Conservation (phyloP, 2,113 vertebrate species). For the Nothocercus julius region DNA sequence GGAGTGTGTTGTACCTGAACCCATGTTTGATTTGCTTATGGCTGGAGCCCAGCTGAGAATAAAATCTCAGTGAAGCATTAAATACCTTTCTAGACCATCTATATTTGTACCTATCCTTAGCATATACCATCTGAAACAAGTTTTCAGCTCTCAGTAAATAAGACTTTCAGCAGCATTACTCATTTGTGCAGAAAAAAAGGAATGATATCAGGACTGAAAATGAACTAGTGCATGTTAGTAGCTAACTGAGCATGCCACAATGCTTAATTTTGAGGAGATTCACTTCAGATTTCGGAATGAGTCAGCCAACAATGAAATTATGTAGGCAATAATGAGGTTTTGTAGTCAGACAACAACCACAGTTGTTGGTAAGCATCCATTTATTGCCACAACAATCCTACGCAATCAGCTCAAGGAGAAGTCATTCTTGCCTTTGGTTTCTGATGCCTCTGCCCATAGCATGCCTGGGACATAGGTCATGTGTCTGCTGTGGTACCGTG, state of each 20-base stretch:
- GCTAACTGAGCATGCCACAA: no score
- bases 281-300: neutral
- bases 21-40: neutral
- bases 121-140: neutral
- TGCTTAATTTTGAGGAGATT: neutral
- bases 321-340: neutral
- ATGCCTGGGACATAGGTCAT: neutral
- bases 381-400: neutral
- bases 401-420: neutral
- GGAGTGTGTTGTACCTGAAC: neutral
- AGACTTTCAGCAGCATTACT: neutral
- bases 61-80: neutral
- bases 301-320: neutral
- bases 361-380: neutral
- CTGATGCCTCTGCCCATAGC: rapidly evolving
- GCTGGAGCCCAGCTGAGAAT: neutral
- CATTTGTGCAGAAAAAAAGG: neutral
- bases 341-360: neutral
- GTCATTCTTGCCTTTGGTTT: neutral
- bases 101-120: neutral
- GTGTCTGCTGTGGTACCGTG: rapidly evolving
- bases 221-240: neutral
- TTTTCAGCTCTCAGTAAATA: neutral
- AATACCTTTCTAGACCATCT: neutral
- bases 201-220: neutral